A percentile compares a stretch with the other conserved stretches of the same genome.
These are phyloP conservation scores for Zonotrichia leucophrys DNA, from an alignment of 2,113 vertebrate genomes.

Conservation along the genomic window DNA sequence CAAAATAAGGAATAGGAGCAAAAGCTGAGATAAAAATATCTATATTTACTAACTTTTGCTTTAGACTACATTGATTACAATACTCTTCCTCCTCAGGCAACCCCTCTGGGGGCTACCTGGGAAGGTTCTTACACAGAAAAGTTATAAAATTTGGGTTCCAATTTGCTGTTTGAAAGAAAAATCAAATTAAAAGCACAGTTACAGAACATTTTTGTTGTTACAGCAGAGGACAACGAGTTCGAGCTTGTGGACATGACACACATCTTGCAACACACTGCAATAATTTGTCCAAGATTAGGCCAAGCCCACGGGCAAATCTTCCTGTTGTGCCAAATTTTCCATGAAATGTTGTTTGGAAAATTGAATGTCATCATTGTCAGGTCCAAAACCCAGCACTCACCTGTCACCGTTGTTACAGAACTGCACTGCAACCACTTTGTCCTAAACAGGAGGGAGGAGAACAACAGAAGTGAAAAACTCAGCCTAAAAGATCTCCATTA, in stretches of 20 bases:
- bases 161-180: background rate
- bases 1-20: background rate
- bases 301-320: background rate
- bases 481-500: background rate
- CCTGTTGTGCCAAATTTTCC: background rate
- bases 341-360: background rate
- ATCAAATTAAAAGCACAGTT: background rate
- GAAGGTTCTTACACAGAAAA: background rate
- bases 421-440: conserved; percentile 96
- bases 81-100: background rate
- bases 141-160: background rate
- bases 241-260: background rate
- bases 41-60: background rate
- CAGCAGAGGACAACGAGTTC: background rate
- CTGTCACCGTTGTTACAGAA: conserved; percentile 96
- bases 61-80: background rate
- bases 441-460: conserved; percentile 71
- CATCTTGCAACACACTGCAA: background rate
- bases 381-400: conserved; percentile 70
- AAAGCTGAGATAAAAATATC: background rate
- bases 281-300: background rate
- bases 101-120: background rate
- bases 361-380: background rate
- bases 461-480: background rate
- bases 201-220: background rate